phyloP scores from a whole-genome alignment of 2,113 vertebrate species.

The Menura novaehollandiae region DNA sequence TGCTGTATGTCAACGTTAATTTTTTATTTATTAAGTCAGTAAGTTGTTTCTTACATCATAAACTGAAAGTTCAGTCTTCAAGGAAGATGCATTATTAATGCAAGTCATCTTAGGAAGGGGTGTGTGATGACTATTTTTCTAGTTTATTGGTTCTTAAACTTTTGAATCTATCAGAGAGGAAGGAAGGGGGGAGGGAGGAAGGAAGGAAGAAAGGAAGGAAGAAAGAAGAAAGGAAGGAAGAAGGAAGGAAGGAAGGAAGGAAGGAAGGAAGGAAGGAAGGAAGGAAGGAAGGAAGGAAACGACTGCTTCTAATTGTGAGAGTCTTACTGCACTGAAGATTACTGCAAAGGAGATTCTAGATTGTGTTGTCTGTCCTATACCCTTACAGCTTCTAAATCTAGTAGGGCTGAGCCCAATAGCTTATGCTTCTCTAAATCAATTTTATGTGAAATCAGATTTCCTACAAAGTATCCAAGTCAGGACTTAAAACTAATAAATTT shows the following conservation, averaged over 20 bases:
- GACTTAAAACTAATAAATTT: background rate
- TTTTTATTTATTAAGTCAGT: background rate
- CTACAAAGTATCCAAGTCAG: background rate
- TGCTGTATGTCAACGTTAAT: background rate
- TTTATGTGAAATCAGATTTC: background rate
- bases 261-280: too few species aligned
- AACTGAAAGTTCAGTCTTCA: background rate
- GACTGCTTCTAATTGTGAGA: background rate
- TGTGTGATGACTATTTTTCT: background rate
- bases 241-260: background rate
- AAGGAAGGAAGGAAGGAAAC: background rate
- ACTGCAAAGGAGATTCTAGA: background rate
- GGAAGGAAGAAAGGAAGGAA: too few species aligned
- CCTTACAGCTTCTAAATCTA: background rate
- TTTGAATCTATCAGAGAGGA: background rate
- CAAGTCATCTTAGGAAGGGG: background rate
- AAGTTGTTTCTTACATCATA: background rate
- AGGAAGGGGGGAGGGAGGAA: too few species aligned
- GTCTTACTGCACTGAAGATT: background rate
- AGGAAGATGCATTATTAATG: background rate
- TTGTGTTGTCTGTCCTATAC: background rate
- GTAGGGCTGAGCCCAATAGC: background rate
- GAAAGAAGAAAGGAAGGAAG: background rate
- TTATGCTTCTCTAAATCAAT: background rate
- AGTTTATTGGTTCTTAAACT: background rate